Percentiles rank a stretch among this genome's conserved stretches.
Conservation (phyloP, 2,888 invertebrate species). For the Alsophila aescularia region DNA sequence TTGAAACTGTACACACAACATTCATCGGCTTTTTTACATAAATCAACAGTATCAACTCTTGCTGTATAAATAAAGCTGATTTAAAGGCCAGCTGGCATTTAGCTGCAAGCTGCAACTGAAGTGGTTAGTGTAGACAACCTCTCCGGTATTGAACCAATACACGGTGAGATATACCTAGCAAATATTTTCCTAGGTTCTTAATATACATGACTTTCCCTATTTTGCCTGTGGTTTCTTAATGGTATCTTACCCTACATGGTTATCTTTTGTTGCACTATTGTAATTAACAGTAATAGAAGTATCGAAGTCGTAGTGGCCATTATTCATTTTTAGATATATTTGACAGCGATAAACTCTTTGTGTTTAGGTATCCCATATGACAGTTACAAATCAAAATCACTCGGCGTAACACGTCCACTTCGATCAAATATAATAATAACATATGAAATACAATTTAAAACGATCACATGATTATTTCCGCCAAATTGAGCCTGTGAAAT, state of each 20-base stretch:
- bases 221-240: neutral
- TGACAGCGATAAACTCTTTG: no score
- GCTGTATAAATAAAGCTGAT: slow-evolving; percentile 37
- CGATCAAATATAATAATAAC: no score
- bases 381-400: neutral
- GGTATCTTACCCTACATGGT: no score
- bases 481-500: neutral
- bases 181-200: slow-evolving; percentile 4
- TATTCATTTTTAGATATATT: no score
- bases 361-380: no score
- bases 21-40: slow-evolving; percentile 12
- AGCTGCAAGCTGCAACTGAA: slow-evolving; percentile 8
- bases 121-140: slow-evolving; percentile 22
- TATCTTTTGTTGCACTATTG: neutral
- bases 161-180: slow-evolving; percentile 2
- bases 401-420: neutral
- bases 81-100: slow-evolving; percentile 32
- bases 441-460: neutral
- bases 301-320: no score
- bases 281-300: no score
- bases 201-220: slow-evolving; percentile 5
- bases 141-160: slow-evolving; percentile 22
- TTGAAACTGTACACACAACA: slow-evolving; percentile 6
- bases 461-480: neutral
- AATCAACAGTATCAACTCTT: slow-evolving; percentile 36